Conservation (phyloP, 2,113 vertebrate species). For the Nothobranchius furzeri region DNA sequence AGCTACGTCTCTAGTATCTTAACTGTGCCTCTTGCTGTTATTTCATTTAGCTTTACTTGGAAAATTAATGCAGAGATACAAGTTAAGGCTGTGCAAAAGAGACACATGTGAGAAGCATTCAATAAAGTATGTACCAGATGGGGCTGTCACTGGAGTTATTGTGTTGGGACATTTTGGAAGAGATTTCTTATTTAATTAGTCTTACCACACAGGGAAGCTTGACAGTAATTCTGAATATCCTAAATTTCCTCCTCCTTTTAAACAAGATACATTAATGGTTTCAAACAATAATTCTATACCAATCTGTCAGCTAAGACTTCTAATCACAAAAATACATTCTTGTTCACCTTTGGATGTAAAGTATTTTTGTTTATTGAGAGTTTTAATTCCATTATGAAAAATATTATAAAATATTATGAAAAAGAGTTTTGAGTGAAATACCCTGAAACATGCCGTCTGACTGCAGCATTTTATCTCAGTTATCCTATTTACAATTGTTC, state of each 20-base stretch:
- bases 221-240: not conserved
- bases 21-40: constrained; percentile 6
- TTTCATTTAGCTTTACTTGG: not conserved
- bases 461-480: not conserved
- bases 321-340: no score
- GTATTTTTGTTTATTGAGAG: not conserved
- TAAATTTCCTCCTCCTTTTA: not conserved
- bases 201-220: not conserved
- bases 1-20: not conserved
- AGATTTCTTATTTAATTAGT: not conserved
- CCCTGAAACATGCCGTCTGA: not conserved
- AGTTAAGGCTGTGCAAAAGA: not conserved
- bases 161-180: not conserved
- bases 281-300: not conserved
- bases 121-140: not conserved
- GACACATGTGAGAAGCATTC: not conserved
- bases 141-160: not conserved
- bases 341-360: not conserved
- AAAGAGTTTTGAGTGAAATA: not conserved
- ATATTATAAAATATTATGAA: not conserved
- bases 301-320: not conserved
- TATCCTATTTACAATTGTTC: not conserved
- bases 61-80: not conserved
- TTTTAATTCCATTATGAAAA: not conserved
- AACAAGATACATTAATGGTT: not conserved